phyloP scores from a whole-genome alignment of 2,113 vertebrate species.

The Zapornia atra region DNA sequence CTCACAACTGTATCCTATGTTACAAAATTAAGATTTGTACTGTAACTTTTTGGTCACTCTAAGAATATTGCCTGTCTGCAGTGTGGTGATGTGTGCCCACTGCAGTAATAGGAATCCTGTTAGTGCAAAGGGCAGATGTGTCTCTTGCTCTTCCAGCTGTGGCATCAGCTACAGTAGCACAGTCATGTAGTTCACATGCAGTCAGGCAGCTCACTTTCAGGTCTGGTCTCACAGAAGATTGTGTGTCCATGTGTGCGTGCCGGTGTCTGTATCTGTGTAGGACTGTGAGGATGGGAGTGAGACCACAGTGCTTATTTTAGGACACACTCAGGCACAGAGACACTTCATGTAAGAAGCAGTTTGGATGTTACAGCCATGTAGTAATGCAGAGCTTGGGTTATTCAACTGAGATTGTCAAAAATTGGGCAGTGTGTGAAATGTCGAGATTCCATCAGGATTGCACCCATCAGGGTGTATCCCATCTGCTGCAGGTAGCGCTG shows the following conservation, averaged over 20 bases:
- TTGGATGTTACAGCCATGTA: neutral
- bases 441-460: neutral
- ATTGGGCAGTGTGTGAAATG: no score
- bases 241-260: neutral
- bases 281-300: neutral
- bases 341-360: neutral
- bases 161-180: neutral
- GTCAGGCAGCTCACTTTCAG: neutral
- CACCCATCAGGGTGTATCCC: neutral
- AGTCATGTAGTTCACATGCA: neutral
- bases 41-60: neutral
- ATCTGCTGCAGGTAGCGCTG: neutral
- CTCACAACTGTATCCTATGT: rapidly evolving
- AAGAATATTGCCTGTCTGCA: neutral
- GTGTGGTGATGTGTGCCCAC: no score
- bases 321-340: neutral
- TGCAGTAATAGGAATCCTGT: rapidly evolving
- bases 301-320: neutral
- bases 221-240: neutral
- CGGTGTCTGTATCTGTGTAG: neutral
- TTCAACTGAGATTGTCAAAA: neutral
- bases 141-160: neutral
- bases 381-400: neutral
- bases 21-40: neutral
- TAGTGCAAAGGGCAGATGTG: neutral